Conservation (phyloP, 2,113 vertebrate genomes). For the Panurus biarmicus region DNA sequence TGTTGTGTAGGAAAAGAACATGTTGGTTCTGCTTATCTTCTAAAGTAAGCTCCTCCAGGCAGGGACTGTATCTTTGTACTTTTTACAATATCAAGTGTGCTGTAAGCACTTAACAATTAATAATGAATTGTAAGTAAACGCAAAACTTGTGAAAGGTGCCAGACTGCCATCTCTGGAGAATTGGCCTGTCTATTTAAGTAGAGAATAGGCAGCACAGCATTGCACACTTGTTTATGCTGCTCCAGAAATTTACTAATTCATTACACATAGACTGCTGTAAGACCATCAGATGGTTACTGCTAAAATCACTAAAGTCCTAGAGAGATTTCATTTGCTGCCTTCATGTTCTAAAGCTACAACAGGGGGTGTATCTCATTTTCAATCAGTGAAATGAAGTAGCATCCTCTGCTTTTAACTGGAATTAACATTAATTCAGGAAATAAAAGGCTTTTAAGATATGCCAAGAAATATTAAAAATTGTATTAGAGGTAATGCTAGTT, state of each 20-base stretch:
- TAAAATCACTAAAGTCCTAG: background rate
- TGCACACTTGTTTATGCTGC: background rate
- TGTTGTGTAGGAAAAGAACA: background rate
- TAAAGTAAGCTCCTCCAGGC: background rate
- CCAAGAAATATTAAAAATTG: background rate
- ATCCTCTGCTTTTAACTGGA: background rate
- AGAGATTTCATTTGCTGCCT: background rate
- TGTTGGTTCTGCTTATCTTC: background rate
- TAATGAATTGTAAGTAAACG: conserved; percentile 47
- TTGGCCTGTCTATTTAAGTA: background rate
- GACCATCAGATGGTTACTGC: background rate
- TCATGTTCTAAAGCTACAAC: background rate
- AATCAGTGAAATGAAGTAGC: background rate
- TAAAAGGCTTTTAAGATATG: background rate
- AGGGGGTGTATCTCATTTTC: background rate
- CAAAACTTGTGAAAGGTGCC: conserved; percentile 18
- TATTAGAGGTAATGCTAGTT: background rate
- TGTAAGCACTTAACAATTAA: conserved; percentile 36
- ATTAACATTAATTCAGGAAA: background rate
- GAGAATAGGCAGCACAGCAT: background rate
- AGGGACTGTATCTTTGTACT: background rate
- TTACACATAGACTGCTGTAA: background rate
- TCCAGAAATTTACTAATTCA: background rate
- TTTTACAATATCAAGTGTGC: background rate
- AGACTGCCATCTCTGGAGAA: conserved; percentile 12